phyloP scores from a whole-genome alignment of 2,888 invertebrate species.

The Chymomyza fuscimana region DNA sequence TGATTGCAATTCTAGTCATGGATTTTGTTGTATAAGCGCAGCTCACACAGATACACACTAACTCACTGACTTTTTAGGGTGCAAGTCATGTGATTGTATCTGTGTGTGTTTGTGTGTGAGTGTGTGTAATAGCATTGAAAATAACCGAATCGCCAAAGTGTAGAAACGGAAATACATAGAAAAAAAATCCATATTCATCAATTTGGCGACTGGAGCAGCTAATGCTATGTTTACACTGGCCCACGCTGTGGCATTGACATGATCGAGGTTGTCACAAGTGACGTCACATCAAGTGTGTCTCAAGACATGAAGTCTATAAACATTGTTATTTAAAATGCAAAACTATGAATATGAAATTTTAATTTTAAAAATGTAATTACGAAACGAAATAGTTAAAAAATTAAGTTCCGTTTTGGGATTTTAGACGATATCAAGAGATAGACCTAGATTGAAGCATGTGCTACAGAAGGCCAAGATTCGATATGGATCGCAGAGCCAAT shows the following conservation, averaged over 20 bases:
- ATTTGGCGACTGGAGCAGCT: constrained; percentile 3
- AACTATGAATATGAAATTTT: no score
- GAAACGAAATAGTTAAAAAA: no score
- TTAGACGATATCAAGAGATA: no score
- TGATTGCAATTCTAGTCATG: constrained; percentile 38
- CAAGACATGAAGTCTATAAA: no score
- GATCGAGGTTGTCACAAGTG: no score
- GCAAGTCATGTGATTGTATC: constrained; percentile 1
- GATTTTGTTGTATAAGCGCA: constrained; percentile 65
- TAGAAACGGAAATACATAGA: not conserved
- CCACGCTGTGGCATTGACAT: not conserved
- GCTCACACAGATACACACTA: constrained; percentile 22
- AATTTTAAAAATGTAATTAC: no score
- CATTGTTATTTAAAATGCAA: no score
- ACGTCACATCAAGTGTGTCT: no score
- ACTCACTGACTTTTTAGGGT: constrained; percentile 5
- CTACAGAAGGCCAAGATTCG: no score
- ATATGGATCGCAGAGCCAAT: no score
- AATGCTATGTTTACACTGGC: not conserved
- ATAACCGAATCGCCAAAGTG: not conserved
- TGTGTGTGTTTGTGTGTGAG: not conserved
- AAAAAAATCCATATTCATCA: constrained; percentile 47
- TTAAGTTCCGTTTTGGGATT: no score
- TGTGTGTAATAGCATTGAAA: constrained; percentile 12
- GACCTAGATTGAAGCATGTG: no score